Percentiles rank a stretch among this genome's conserved stretches.
Evolutionary conservation across 1,140 invertebrate genomes (phyloP).

Genomic region (Tetranychus cinnabarinus): DNA sequence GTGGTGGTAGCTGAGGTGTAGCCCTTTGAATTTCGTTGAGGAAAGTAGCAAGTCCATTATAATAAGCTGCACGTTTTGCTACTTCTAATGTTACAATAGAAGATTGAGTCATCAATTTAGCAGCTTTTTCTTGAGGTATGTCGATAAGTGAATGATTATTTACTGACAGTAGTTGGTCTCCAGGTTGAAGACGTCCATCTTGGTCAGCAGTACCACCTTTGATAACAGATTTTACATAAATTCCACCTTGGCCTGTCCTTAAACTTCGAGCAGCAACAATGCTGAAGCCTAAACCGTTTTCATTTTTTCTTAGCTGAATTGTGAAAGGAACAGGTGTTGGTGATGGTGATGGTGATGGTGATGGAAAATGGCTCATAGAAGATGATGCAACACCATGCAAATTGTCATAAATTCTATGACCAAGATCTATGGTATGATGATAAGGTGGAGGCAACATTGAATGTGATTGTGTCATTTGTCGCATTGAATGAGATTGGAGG

Average conservation of each 20-base stretch:
- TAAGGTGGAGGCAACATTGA: not conserved
- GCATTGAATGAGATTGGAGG: not conserved
- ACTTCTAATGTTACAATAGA: conserved; percentile 84
- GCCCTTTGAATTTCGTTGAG: too few relatives aligned
- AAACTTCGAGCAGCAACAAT: conserved; percentile 82
- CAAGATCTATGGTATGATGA: not conserved
- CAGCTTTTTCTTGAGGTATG: conserved; percentile 90
- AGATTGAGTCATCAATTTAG: conserved; percentile 79
- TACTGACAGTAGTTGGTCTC: conserved; percentile 88
- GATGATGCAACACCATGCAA: not conserved
- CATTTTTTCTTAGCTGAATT: conserved; percentile 71
- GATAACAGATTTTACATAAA: conserved; percentile 94
- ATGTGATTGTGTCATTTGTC: not conserved
- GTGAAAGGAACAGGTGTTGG: conserved; percentile 23
- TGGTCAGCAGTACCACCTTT: conserved; percentile 79
- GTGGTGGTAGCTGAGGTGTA: not conserved
- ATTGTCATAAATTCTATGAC: not conserved
- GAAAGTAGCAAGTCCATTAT: conserved; percentile 79
- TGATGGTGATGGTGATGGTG: too few relatives aligned
- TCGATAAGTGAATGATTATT: conserved; percentile 88
- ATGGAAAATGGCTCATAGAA: not conserved
- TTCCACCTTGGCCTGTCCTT: conserved; percentile 68
- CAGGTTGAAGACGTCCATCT: conserved; percentile 77
- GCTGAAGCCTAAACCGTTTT: conserved; percentile 72
- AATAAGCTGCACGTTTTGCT: conserved; percentile 86